Base-by-base conservation (phyloP, 2,797 vertebrate species). In the Cynodonichthys magdalenae region DNA sequence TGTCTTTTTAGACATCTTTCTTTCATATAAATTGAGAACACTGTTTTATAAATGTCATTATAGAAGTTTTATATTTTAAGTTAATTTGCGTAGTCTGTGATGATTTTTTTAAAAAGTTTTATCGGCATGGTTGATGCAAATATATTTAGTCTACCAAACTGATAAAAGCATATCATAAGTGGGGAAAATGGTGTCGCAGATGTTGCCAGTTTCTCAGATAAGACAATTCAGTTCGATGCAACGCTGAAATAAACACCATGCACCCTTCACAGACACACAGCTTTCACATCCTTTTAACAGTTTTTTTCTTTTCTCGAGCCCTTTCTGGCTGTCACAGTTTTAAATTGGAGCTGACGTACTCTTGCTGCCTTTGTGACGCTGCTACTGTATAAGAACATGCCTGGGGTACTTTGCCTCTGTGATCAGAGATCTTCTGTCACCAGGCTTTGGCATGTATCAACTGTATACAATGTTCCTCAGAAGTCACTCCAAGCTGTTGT, bases 321-420 rank as follows among this genome's bases (percentile, higher is more conserved):
- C 61, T 75, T 74, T 63, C 71, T 5, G 39, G 56, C 75, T 83
- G 79, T 71, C 76, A 73, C 24, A 3, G 47, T 69, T 84, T 71
- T 24, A 74, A 81, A 87, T 83, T 77, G 74, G 54, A 77, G 66
- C 68, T 74, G 85, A 77, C 79, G 66, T 71, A 75, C 58, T 67
- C 45, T 66, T 68, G 54, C 81, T 76, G 69, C 65, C 66, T 81
- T 83, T 80, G 73, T 81, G 66, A 55, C 63, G 45, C 19, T 58
- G 63, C 79, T 74, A 71, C 75, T 82, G 74, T 85, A 78, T 72
- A 57, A 84, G 74, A 86, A 82, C 80, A 79, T 15, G 84, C 83
- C 84, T 54, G 69, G 20, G 77, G 80, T 81, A 48, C 53, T 84
- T 74, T 62, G 69, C 34, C 63, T 82, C 72, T 81, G 73, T 85